These are phyloP conservation scores for Paraescarpia echinospica DNA, from an alignment of 1,140 invertebrate species.

Conservation along the genomic window DNA sequence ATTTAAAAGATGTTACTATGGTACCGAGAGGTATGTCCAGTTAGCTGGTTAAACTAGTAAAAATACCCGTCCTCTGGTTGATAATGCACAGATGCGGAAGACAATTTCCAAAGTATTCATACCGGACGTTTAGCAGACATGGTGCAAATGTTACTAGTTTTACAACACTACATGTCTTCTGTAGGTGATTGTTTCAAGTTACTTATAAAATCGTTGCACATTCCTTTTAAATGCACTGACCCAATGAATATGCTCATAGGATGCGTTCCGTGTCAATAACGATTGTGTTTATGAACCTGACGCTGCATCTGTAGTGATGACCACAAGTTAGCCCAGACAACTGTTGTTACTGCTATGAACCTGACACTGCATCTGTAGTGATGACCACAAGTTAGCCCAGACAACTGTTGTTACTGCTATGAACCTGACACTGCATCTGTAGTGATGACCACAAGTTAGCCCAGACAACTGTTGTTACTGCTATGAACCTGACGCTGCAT, in stretches of 20 bases:
- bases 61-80: no score
- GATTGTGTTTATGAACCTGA: background rate
- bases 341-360: background rate
- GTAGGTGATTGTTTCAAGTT: no score
- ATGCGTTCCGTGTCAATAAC: background rate
- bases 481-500: background rate
- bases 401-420: background rate
- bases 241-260: background rate
- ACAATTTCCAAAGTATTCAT: no score
- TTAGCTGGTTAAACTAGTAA: no score
- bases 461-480: background rate
- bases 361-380: background rate
- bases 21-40: no score
- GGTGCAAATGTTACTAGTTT: no score
- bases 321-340: background rate
- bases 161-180: no score
- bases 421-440: background rate
- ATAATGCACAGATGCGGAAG: no score
- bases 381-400: background rate
- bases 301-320: background rate
- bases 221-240: no score
- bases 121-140: no score
- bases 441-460: background rate
- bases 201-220: no score
- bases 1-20: no score